A percentile compares a stretch with the other conserved stretches of the same genome.
phyloP scores from a whole-genome alignment of 2,113 vertebrate species.

The Clupea harengus region DNA sequence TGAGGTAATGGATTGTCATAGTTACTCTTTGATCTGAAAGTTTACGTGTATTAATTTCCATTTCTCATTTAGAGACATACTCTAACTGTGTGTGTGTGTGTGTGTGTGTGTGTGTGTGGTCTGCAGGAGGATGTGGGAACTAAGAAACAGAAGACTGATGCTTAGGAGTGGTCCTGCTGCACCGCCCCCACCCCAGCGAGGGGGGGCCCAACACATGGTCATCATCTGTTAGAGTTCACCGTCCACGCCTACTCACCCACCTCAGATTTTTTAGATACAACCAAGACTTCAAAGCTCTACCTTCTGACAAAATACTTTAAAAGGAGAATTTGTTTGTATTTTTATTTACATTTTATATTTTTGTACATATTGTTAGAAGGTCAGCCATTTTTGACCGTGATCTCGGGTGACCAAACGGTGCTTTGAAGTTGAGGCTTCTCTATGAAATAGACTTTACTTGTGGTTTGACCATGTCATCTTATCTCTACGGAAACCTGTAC shows the following conservation, averaged over 20 bases:
- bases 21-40: background rate
- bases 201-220: conserved; percentile 64
- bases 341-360: conserved; percentile 99
- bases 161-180: conserved; percentile 60
- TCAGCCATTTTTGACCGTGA: conserved; percentile 83
- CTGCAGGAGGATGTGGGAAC: conserved; percentile 82
- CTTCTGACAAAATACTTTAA: conserved; percentile 86
- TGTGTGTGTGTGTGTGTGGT: background rate
- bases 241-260: conserved; percentile 54
- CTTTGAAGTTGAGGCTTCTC: conserved; percentile 75
- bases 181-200: conserved; percentile 35
- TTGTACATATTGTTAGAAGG: conserved; percentile 93
- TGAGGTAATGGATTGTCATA: conserved; percentile 46
- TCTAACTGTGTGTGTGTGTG: background rate
- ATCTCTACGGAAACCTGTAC: conserved; percentile 79
- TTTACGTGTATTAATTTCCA: background rate
- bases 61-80: background rate
- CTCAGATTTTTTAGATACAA: conserved; percentile 71
- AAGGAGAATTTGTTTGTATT: conserved; percentile 94
- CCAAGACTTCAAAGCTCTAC: conserved; percentile 83
- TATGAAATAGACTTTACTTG: conserved; percentile 80
- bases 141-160: conserved; percentile 92
- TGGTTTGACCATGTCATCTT: conserved; percentile 77
- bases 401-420: conserved; percentile 82
- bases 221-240: conserved; percentile 66